Base-by-base conservation (phyloP, 2,113 vertebrate species). In the Microcebus griseorufus region DNA sequence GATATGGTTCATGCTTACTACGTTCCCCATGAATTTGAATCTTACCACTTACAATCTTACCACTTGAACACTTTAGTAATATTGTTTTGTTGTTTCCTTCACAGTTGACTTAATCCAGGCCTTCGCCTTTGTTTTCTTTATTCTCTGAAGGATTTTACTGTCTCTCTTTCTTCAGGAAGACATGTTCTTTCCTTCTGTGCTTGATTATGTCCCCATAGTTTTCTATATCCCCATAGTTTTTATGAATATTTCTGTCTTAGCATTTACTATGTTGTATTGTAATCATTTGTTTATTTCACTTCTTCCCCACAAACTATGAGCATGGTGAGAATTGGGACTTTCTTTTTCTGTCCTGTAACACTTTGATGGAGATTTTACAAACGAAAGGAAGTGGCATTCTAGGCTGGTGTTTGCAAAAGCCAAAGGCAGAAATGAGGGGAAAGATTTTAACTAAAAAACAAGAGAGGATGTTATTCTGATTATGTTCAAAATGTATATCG, bases 371-470 rank as follows among this genome's bases (percentile, higher is more conserved):
- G 76, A n/a, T 60, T 93, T 94, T 80, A 88, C 17, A 20, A 39
- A 20, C 70, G 65, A 32, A 69, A 96, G 53, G 10, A 73, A 18
- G 67, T 88, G 37, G 4, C 27, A 70, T 55, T 75, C 34, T 76
- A 70, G 62, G 20, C 22, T 62, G n/a, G 6, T 48, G 34, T 22
- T 69, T 12, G 23, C 11, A 37, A 64, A 81, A 64, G 17, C 12
- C 32, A 85, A 39, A 86, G 67, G n/a, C 14, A 90, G 16, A 32
- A 73, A 14, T 60, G 12, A 55, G 1, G 14, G 51, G 37, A 9
- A 62, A 88, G 2, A 34, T 37, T 81, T 96, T 69, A 84, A 76
- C 20, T 84, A 85, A 13, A 53, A 92, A 78, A 29, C 22, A 70
- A 65, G 14, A 6, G 9, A 65, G 0, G 69, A 5, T 65, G 4